Percentiles rank a stretch among this genome's conserved stretches.
Evolutionary conservation across 2,888 invertebrate species (phyloP).

Genomic region (Mongoloraphidia duomilia): DNA sequence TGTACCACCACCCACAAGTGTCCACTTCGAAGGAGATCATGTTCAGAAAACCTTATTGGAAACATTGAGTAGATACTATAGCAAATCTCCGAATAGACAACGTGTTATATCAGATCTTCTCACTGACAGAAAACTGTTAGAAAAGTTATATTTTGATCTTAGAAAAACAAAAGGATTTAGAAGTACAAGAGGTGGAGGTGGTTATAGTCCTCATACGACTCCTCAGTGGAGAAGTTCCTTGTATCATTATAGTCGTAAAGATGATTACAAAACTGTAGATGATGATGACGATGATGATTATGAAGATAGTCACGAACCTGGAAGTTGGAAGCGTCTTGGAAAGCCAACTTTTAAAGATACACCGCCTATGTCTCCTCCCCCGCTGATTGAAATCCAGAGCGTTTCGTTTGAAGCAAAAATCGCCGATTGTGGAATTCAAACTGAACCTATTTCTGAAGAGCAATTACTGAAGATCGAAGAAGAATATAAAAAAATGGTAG

Average conservation of each 20-base stretch:
- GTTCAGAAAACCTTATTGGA: conserved; percentile 47
- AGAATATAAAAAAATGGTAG: conserved; percentile 29
- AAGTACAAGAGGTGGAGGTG: conserved; percentile 24
- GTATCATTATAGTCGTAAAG: conserved; percentile 18
- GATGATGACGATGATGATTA: conserved; percentile 18
- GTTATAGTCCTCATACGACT: conserved; percentile 17
- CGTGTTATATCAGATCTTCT: conserved; percentile 57
- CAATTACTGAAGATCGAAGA: conserved; percentile 34
- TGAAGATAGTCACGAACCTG: conserved; percentile 22
- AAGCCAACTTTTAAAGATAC: conserved; percentile 5
- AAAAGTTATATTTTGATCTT: conserved; percentile 57
- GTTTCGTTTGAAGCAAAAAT: conserved; percentile 39
- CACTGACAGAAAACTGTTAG: conserved; percentile 56
- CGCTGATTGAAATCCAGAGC: conserved; percentile 50
- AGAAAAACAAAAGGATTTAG: conserved; percentile 47
- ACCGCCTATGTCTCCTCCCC: conserved; percentile 38
- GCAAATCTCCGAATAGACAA: conserved; percentile 48
- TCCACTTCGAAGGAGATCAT: conserved; percentile 34
- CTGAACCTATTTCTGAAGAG: conserved; percentile 41
- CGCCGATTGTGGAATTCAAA: conserved; percentile 44
- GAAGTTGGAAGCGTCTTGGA: conserved; percentile 14
- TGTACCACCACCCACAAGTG: conserved; percentile 11
- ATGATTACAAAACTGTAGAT: conserved; percentile 10
- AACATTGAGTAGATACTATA: conserved; percentile 51
- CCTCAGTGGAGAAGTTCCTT: conserved; percentile 16